A percentile compares a stretch with the other conserved stretches of the same genome.
Conservation (phyloP, 2,888 invertebrate genomes). For the Agrochola lota region DNA sequence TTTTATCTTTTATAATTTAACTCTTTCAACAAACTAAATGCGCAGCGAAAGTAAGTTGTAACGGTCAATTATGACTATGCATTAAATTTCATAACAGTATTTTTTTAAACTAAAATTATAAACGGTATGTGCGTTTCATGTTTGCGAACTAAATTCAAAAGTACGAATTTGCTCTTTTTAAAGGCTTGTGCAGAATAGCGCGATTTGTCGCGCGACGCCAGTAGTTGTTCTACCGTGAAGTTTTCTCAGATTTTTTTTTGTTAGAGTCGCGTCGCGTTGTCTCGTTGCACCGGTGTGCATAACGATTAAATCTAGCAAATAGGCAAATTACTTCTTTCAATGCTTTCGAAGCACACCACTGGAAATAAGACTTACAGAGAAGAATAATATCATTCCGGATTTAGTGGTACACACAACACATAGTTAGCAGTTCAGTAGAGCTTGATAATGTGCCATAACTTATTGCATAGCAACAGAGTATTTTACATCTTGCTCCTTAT, state of each 20-base stretch:
- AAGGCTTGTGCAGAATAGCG: too few species aligned
- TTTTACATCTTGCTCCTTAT: background rate
- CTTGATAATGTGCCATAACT: too few species aligned
- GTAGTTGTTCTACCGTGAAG: too few species aligned
- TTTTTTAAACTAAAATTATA: background rate
- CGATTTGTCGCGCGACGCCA: too few species aligned
- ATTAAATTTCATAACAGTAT: background rate
- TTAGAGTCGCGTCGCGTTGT: too few species aligned
- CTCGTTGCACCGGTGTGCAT: too few species aligned
- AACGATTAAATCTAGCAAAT: too few species aligned
- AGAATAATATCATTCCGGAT: background rate
- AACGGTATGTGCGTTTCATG: background rate
- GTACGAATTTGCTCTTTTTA: background rate
- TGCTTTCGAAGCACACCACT: background rate
- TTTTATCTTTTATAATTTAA: background rate
- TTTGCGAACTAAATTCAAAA: background rate
- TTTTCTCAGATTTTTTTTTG: too few species aligned
- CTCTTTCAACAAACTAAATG: background rate
- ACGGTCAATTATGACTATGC: background rate
- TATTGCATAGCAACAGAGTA: background rate
- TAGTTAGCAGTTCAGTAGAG: background rate
- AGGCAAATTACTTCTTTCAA: background rate
- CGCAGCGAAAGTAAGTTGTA: conserved; percentile 13
- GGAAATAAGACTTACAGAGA: background rate
- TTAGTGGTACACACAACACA: background rate